phyloP scores from a whole-genome alignment of 2,113 vertebrate genomes.

The Macrotus californicus region DNA sequence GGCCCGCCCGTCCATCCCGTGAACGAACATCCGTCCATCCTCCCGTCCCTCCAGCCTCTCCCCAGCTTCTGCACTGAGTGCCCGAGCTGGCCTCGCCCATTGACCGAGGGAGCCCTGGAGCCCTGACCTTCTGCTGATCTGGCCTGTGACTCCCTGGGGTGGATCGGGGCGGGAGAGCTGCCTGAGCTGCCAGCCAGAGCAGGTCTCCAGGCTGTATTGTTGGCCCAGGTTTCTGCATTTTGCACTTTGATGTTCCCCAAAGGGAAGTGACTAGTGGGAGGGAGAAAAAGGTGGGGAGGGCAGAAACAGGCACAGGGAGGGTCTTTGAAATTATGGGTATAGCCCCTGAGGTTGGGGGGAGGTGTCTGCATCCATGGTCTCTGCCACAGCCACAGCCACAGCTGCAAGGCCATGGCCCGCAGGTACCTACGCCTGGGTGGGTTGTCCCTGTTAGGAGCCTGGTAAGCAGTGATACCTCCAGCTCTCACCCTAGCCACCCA shows the following conservation, averaged over 20 bases:
- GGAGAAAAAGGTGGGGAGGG: background rate
- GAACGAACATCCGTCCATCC: background rate
- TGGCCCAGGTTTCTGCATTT: conserved; percentile 64
- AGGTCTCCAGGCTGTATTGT: conserved; percentile 55
- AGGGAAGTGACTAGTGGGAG: conserved; percentile 35
- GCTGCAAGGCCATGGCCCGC: background rate
- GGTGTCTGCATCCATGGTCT: background rate
- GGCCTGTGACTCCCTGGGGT: background rate
- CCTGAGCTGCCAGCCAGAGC: conserved; percentile 41
- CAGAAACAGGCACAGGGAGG: background rate
- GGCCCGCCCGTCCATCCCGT: conserved; percentile 1
- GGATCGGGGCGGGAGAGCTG: background rate
- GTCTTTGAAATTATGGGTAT: background rate
- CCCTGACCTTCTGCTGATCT: conserved; percentile 36
- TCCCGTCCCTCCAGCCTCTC: background rate
- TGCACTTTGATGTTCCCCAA: conserved; percentile 71
- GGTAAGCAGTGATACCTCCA: background rate
- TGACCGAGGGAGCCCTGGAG: conserved; percentile 49
- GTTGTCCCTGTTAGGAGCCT: background rate
- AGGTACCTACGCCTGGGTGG: background rate
- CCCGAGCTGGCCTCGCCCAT: conserved; percentile 70
- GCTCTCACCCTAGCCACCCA: background rate
- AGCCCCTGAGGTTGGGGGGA: background rate
- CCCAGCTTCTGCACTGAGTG: conserved; percentile 34
- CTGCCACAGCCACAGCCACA: background rate